These are phyloP conservation scores for Typhlichthys eigenmanni DNA, from an alignment of 2,797 vertebrate genomes.

Conservation along the genomic window DNA sequence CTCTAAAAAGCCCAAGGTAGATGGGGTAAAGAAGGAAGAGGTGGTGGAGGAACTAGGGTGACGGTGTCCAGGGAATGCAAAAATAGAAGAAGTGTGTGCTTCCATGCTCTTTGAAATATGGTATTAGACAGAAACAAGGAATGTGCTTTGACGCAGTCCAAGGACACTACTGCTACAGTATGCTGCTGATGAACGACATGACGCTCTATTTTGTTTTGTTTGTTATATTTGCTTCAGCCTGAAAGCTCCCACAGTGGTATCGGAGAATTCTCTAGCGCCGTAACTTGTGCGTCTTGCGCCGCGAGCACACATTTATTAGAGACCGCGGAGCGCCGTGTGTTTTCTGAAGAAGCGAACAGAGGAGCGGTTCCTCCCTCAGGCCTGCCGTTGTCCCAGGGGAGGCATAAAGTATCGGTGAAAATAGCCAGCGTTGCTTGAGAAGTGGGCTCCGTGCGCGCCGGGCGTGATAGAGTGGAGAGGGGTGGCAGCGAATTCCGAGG, in stretches of 20 bases:
- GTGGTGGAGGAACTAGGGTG: conserved; percentile 2
- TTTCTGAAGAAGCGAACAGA: not conserved
- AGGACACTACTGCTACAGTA: conserved; percentile 25
- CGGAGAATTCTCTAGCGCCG: conserved; percentile 48
- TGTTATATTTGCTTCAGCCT: not conserved
- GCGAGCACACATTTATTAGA: conserved; percentile 65
- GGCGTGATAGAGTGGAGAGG: conserved; percentile 57
- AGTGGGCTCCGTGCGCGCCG: conserved; percentile 32
- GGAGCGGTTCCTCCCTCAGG: not conserved
- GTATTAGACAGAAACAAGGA: conserved; percentile 57
- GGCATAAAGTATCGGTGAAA: conserved; percentile 59
- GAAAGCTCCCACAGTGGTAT: conserved; percentile 36
- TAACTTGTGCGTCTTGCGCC: conserved; percentile 63
- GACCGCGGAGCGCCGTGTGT: conserved; percentile 32
- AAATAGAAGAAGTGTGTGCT: conserved; percentile 33
- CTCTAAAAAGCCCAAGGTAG: conserved; percentile 61
- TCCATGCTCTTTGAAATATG: conserved; percentile 57
- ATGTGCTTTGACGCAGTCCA: conserved; percentile 41
- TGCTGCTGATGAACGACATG: conserved; percentile 14
- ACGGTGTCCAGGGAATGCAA: conserved; percentile 39
- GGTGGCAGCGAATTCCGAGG: conserved; percentile 46
- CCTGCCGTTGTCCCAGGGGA: conserved; percentile 32
- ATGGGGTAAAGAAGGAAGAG: not conserved
- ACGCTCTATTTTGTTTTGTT: conserved; percentile 18
- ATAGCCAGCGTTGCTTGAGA: conserved; percentile 58